Evolutionary conservation across 2,888 invertebrate species (phyloP).

Genomic region (Drosophila kanekoi): DNA sequence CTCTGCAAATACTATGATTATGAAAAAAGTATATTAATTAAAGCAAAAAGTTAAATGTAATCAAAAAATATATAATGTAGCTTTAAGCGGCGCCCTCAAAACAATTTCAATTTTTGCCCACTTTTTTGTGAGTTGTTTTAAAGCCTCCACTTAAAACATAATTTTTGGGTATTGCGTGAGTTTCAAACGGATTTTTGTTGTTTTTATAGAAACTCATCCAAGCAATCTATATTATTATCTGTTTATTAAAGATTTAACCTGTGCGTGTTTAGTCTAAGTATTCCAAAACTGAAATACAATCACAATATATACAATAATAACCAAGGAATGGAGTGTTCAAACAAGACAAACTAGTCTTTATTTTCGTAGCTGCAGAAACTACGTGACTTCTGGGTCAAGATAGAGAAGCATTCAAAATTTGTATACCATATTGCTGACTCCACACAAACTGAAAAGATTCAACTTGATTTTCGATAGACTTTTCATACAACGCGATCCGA

Average conservation of each 20-base stretch:
- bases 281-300: slow-evolving; percentile 50
- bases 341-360: not conserved
- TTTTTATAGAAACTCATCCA: slow-evolving; percentile 11
- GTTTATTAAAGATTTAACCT: slow-evolving; percentile 45
- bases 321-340: not conserved
- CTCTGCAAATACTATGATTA: slow-evolving; percentile 60
- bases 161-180: slow-evolving; percentile 25
- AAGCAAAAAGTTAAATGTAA: slow-evolving; percentile 44
- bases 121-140: slow-evolving; percentile 14
- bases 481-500: no score
- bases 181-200: slow-evolving; percentile 22
- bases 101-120: slow-evolving; percentile 18
- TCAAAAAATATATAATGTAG: slow-evolving; percentile 56
- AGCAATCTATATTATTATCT: slow-evolving; percentile 37
- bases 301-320: slow-evolving; percentile 49
- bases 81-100: slow-evolving; percentile 56
- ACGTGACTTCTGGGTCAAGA: not conserved
- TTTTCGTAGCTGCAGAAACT: not conserved
- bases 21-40: slow-evolving; percentile 31
- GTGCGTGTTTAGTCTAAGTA: slow-evolving; percentile 60
- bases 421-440: no score
- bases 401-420: no score
- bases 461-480: no score
- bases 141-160: slow-evolving; percentile 17
- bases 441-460: no score